Percentiles rank a stretch among this genome's conserved stretches.
Evolutionary conservation across 2,888 invertebrate species (phyloP).

Genomic region (Hirtodrosophila confusa): DNA sequence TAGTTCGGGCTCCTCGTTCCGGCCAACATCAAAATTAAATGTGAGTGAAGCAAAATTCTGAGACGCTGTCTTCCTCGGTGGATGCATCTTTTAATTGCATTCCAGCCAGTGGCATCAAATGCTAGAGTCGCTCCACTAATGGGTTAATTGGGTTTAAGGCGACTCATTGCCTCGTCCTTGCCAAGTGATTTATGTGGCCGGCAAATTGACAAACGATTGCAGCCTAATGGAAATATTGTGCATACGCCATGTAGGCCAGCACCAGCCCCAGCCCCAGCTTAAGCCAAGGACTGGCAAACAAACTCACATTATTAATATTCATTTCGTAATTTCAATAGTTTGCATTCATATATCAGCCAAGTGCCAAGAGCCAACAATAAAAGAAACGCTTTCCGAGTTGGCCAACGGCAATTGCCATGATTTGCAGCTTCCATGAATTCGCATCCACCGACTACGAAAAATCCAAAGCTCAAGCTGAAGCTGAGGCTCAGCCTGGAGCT

Average conservation of each 20-base stretch:
- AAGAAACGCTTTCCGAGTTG: slow-evolving; percentile 25
- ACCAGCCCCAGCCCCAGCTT: not conserved
- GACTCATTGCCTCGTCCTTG: slow-evolving; percentile 28
- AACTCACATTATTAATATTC: slow-evolving; percentile 69
- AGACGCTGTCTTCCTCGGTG: slow-evolving; percentile 20
- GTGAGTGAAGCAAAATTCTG: slow-evolving; percentile 30
- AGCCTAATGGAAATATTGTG: slow-evolving; percentile 63
- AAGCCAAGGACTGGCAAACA: not conserved
- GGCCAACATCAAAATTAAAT: slow-evolving; percentile 72
- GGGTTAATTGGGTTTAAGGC: slow-evolving; percentile 74
- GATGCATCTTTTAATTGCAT: slow-evolving; percentile 70
- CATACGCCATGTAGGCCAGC: slow-evolving; percentile 43
- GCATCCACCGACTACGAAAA: slow-evolving; percentile 14
- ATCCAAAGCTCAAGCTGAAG: slow-evolving; percentile 26
- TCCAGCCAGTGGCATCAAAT: slow-evolving; percentile 66
- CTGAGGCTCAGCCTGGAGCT: slow-evolving; percentile 4
- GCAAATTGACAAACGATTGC: slow-evolving; percentile 71
- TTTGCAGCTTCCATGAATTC: slow-evolving; percentile 58
- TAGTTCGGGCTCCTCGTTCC: slow-evolving; percentile 16
- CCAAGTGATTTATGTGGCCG: slow-evolving; percentile 58
- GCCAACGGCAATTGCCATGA: slow-evolving; percentile 58
- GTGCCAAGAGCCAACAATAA: slow-evolving; percentile 46
- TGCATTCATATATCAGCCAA: slow-evolving; percentile 48
- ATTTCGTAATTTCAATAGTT: slow-evolving; percentile 57
- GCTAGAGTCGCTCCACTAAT: slow-evolving; percentile 55